phyloP scores from a whole-genome alignment of 1,140 invertebrate genomes.

The Tetragnatha versicolor region DNA sequence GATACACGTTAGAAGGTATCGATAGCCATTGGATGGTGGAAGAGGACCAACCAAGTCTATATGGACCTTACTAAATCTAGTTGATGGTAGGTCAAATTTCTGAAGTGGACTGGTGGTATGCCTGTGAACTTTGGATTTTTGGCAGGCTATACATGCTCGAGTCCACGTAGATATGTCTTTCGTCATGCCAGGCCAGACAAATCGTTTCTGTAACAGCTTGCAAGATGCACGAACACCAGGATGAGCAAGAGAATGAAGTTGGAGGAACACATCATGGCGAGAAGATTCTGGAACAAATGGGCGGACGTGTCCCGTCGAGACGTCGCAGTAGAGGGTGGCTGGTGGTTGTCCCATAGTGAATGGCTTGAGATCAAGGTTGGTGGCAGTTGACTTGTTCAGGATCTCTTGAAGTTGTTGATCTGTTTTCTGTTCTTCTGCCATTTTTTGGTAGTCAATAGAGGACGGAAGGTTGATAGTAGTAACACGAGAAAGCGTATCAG shows the following conservation, averaged over 20 bases:
- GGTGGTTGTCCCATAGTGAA: too few species aligned
- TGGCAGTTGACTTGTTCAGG: not conserved
- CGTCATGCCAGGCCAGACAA: slow-evolving; percentile 64
- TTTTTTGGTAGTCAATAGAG: not conserved
- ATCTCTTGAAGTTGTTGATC: not conserved
- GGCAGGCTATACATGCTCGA: slow-evolving; percentile 56
- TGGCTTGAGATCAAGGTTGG: too few species aligned
- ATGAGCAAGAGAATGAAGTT: slow-evolving; percentile 59
- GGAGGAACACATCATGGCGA: slow-evolving; percentile 59
- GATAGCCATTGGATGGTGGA: slow-evolving; percentile 54
- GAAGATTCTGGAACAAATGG: too few species aligned
- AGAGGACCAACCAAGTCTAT: slow-evolving; percentile 61
- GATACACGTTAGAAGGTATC: slow-evolving; percentile 62
- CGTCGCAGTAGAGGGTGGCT: too few species aligned
- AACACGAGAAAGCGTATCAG: slow-evolving; percentile 1
- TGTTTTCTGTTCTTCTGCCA: not conserved
- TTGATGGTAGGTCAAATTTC: slow-evolving; percentile 42
- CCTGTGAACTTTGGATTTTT: slow-evolving; percentile 57
- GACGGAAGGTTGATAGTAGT: not conserved
- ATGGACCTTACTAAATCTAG: not conserved
- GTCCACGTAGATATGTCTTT: slow-evolving; percentile 56
- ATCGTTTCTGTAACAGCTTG: slow-evolving; percentile 62
- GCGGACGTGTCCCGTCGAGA: too few species aligned
- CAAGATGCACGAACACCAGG: slow-evolving; percentile 56
- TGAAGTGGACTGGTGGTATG: slow-evolving; percentile 49